Evolutionary conservation across 1,140 invertebrate species (phyloP).

Genomic region (Diprion similis): DNA sequence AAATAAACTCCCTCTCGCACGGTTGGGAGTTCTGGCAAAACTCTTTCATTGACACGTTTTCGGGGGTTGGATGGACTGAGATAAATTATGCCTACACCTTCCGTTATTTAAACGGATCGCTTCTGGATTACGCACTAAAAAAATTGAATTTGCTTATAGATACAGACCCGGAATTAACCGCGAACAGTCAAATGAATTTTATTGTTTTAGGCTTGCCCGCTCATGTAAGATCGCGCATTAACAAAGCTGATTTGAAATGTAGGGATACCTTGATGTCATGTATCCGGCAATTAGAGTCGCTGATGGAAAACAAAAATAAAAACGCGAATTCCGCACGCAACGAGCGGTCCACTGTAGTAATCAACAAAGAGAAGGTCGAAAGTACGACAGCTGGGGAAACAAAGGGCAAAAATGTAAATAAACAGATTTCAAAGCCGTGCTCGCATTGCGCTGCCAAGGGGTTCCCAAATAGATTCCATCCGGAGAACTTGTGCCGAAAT

Average conservation of each 20-base stretch:
- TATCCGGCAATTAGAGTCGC: conserved; percentile 20
- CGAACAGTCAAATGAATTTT: conserved; percentile 22
- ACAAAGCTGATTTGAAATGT: conserved; percentile 10
- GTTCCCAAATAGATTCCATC: conserved; percentile 24
- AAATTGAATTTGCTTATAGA: conserved; percentile 24
- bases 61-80: conserved; percentile 12
- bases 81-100: conserved; percentile 18
- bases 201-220: conserved; percentile 22
- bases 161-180: conserved; percentile 9
- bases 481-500: conserved; percentile 21
- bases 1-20: conserved; percentile 6
- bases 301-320: no score
- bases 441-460: conserved; percentile 19
- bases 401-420: conserved; percentile 21
- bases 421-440: conserved; percentile 19
- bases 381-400: conserved; percentile 7
- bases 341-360: no score
- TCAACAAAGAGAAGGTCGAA: no score
- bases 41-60: conserved; percentile 19
- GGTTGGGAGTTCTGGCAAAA: conserved; percentile 17
- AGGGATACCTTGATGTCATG: conserved; percentile 20
- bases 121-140: conserved; percentile 25
- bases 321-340: no score
- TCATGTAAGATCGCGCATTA: no score
- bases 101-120: conserved; percentile 22